A percentile compares a stretch with the other conserved stretches of the same genome.
Evolutionary conservation across 2,888 invertebrate species (phyloP).

Genomic region (Baronia brevicornis): DNA sequence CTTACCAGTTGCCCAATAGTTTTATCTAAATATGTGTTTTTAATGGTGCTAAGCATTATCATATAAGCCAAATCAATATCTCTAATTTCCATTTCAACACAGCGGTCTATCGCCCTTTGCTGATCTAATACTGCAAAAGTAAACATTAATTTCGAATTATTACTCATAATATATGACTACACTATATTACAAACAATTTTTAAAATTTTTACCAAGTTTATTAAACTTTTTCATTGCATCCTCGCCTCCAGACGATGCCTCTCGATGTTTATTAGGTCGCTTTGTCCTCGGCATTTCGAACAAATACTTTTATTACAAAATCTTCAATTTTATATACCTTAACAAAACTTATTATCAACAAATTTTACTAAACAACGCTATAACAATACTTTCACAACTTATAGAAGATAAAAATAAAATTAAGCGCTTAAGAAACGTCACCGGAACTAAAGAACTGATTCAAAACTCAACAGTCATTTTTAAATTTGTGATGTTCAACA

Average conservation of each 20-base stretch:
- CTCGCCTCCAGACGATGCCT: slow-evolving; percentile 39
- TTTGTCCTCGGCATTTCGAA: slow-evolving; percentile 62
- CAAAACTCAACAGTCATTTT: slow-evolving; percentile 37
- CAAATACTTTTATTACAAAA: slow-evolving; percentile 5
- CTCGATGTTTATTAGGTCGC: slow-evolving; percentile 46
- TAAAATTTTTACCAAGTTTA: slow-evolving; percentile 37
- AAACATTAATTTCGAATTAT: background rate
- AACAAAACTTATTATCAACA: too few relatives aligned
- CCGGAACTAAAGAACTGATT: background rate
- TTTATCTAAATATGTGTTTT: slow-evolving; percentile 39
- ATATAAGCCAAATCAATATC: slow-evolving; percentile 54
- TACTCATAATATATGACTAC: background rate
- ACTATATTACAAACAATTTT: background rate
- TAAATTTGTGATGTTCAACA: slow-evolving; percentile 20
- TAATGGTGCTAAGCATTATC: slow-evolving; percentile 46
- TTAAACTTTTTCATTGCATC: slow-evolving; percentile 47
- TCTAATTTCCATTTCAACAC: slow-evolving; percentile 38
- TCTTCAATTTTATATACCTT: too few relatives aligned
- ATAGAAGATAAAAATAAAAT: too few relatives aligned
- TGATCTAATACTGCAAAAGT: slow-evolving; percentile 41
- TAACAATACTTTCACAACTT: too few relatives aligned
- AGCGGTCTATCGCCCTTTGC: slow-evolving; percentile 45
- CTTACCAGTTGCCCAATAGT: slow-evolving; percentile 58
- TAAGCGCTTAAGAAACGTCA: too few relatives aligned
- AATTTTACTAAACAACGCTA: too few relatives aligned